Evolutionary conservation across 2,888 invertebrate genomes (phyloP), one percentile per base, ranked within the genome.

Genomic region (Synanthedon formicaeformis): DNA sequence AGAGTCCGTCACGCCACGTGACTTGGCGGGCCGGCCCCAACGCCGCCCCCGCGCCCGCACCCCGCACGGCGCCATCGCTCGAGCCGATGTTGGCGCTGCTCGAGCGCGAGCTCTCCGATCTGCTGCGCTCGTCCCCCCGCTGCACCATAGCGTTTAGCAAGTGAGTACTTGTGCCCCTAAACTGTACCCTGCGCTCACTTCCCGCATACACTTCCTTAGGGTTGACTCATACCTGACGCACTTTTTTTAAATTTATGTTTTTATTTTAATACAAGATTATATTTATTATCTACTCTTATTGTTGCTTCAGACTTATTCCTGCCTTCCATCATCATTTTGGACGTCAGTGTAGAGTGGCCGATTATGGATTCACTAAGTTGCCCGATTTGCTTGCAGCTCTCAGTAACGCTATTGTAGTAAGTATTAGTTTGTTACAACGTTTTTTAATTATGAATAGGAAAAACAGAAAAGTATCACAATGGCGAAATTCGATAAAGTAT

Each of bases 281-380:
- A n/a, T n/a, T 40, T 52, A 45, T 52, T 55, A 93, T 95, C 34
- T 34, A 34, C 34, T 10, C 10, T 34, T 34, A 34, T 34, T 8
- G 10, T 34, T 34, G 34, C 73, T 91, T 88, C 76, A 94, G 96
- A 67, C 94, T 98, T 60, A 97, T 98, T 65, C 98, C 98, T 2
- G 94, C 96, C 1, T 98, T 98, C 83, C 98, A 98, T 75, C 97
- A 97, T 79, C 97, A 97, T 78, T 98, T 97, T 77, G 97, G 97
- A 0, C 91, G 96, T 40, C 98, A 98, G 77, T 97, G 97, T 74
- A 91, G 97, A 52, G 97, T 98, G 1, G 96, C 97, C 6, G 96
- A 97, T 84, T 98, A 97, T 73, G 98, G 98, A n/a, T 97, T 95
- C 71, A 96, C 95, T 0, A 96, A 96, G 76, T 86, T 98, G 2